These are phyloP conservation scores for Epinephelus awoara DNA, from an alignment of 2,797 vertebrate genomes.

Conservation along the genomic window DNA sequence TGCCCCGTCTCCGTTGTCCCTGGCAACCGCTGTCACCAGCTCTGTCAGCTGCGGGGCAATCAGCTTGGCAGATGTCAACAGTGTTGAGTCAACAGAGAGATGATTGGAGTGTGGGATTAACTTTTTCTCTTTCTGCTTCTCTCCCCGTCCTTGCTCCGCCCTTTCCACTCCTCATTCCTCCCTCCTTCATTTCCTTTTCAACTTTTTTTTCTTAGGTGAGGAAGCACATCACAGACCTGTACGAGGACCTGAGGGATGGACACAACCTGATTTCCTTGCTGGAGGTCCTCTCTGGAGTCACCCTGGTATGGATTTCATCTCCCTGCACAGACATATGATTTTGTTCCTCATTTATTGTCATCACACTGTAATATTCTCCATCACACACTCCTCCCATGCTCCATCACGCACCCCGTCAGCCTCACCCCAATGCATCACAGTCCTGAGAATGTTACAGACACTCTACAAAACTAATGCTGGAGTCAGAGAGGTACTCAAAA, in stretches of 20 bases:
- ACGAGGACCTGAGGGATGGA: conserved; percentile 96
- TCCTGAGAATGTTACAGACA: neutral
- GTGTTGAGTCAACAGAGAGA: conserved; percentile 41
- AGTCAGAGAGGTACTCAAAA: too few species aligned
- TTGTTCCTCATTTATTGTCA: neutral
- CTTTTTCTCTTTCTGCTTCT: conserved; percentile 16
- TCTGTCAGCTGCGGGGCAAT: conserved; percentile 36
- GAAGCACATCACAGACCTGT: conserved; percentile 95
- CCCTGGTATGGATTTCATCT: conserved; percentile 87
- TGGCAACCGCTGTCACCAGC: conserved; percentile 44
- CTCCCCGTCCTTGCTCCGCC: neutral
- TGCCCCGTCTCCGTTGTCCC: conserved; percentile 43
- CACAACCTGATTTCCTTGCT: conserved; percentile 97
- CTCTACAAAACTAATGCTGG: neutral
- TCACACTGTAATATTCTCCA: neutral
- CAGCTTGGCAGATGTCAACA: conserved; percentile 51
- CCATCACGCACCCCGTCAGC: conserved; percentile 7
- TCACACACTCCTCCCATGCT: conserved; percentile 5
- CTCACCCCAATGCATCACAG: neutral
- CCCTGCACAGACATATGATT: neutral
- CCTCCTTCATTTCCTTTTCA: neutral
- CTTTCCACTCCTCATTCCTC: neutral
- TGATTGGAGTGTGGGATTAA: conserved; percentile 36
- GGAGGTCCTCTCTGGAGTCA: conserved; percentile 96
- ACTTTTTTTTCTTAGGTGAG: conserved; percentile 87